These are phyloP conservation scores for Eucera pruinosa DNA, from an alignment of 2,888 invertebrate species.

Conservation along the genomic window DNA sequence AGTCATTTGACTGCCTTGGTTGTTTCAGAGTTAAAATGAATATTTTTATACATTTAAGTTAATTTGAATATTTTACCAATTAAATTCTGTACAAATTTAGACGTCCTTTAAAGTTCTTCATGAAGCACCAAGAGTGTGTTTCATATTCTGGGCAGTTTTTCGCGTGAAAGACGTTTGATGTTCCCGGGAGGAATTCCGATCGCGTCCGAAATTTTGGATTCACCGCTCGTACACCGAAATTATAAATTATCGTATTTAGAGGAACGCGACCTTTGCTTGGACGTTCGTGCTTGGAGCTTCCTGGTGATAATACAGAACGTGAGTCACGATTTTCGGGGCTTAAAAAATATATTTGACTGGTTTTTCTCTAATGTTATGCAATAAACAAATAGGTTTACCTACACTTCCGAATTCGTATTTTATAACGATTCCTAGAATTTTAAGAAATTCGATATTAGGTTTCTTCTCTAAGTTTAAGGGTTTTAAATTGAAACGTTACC, in stretches of 20 bases:
- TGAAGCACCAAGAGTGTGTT: neutral
- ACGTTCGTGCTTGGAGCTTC: slow-evolving; percentile 41
- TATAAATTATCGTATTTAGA: slow-evolving; percentile 43
- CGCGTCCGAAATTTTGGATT: slow-evolving; percentile 40
- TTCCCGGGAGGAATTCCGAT: slow-evolving; percentile 29
- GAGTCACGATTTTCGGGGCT: slow-evolving; percentile 24
- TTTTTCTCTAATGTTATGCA: slow-evolving; percentile 26
- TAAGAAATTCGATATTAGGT: too few species aligned
- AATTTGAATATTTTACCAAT: neutral
- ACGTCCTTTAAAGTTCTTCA: neutral
- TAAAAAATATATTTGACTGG: slow-evolving; percentile 1
- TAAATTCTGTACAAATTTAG: neutral
- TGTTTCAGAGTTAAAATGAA: too few species aligned
- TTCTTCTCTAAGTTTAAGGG: neutral
- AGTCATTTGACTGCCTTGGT: too few species aligned
- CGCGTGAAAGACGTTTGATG: neutral
- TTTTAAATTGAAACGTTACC: too few species aligned
- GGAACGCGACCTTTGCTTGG: slow-evolving; percentile 40
- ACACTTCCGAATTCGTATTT: neutral
- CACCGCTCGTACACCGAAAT: slow-evolving; percentile 39
- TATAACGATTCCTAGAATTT: neutral
- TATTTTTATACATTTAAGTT: too few species aligned
- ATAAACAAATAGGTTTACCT: too few species aligned
- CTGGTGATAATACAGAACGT: slow-evolving; percentile 44
- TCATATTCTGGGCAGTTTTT: neutral